Evolutionary conservation across 2,113 vertebrate species (phyloP), one percentile per base, ranked within the genome.

Genomic region (Cacatua alba): DNA sequence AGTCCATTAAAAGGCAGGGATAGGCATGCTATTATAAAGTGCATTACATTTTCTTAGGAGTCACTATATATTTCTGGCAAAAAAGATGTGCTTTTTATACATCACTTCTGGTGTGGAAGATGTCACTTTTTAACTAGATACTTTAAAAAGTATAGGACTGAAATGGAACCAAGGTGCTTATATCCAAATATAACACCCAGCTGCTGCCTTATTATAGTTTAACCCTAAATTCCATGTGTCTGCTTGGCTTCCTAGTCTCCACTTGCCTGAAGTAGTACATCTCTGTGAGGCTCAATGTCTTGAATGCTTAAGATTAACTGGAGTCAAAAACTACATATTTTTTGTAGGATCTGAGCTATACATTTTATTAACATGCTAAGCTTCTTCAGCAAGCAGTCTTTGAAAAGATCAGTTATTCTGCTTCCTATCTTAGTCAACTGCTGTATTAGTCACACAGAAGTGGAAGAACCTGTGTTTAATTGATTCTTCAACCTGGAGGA

Each of bases 401-500:
- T 74, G 46, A 84, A 93, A 74, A 86, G 51, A 83, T 78, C 68
- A 86, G 46, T 35, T 86, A 74, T 64, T 67, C n/a, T 63, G 11
- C n/a, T 86, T 94, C 70, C 63, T 86, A 0, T 90, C 69, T 83
- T 93, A 94, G 64, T 90, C 71, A 92, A 41, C 49, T 86, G 46
- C 37, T 81, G 46, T 71, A 59, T 77, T 93, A 83, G 41, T 86
- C 64, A 86, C 64, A 53, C 37, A 46, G 51, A 80, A 65, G 18
- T 72, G 82, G 48, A 79, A 85, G 44, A 94, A 80, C 24, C 21
- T 63, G 53, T 7, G 0, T 88, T 94, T 80, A 82, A 91, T 88
- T 95, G 75, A 95, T 94, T 88, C n/a, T 86, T 67, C 75, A 80
- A 29, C 71, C 41, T 69, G 41, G 62, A 86, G 74, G 88, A 92